Conservation (phyloP, 2,888 invertebrate species). For the Acheta domesticus region DNA sequence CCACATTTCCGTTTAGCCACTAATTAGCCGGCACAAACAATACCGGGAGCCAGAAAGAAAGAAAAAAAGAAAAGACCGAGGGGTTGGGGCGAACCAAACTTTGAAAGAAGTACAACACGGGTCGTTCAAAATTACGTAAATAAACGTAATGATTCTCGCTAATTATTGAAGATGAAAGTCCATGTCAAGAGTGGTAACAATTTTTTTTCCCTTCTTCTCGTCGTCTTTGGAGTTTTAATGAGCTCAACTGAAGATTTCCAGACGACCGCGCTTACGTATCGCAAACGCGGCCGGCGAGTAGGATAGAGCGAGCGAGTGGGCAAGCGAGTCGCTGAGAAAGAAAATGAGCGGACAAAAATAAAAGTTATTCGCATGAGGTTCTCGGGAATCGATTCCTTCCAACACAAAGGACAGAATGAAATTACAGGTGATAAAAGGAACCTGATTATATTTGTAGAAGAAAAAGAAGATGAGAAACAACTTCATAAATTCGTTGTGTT, state of each 20-base stretch:
- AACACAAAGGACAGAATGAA: too few relatives aligned
- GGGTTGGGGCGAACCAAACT: background rate
- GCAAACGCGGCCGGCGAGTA: background rate
- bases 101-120: background rate
- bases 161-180: slow-evolving; percentile 3
- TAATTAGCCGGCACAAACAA: background rate
- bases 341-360: too few relatives aligned
- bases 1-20: slow-evolving; percentile 18
- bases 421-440: too few relatives aligned
- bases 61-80: background rate
- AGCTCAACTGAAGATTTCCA: background rate
- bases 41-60: background rate
- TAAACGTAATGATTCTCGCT: background rate
- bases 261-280: background rate
- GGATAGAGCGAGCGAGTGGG: background rate
- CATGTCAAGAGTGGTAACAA: slow-evolving; percentile 18
- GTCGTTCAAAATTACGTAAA: slow-evolving; percentile 18
- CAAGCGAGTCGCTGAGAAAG: too few relatives aligned
- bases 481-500: too few relatives aligned
- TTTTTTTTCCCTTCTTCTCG: background rate
- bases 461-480: too few relatives aligned
- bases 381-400: too few relatives aligned
- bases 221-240: slow-evolving; percentile 8
- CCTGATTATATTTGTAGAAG: too few relatives aligned
- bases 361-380: too few relatives aligned